A percentile compares a stretch with the other conserved stretches of the same genome.
Conservation (phyloP, 2,797 vertebrate species). For the Chiroxiphia lanceolata region DNA sequence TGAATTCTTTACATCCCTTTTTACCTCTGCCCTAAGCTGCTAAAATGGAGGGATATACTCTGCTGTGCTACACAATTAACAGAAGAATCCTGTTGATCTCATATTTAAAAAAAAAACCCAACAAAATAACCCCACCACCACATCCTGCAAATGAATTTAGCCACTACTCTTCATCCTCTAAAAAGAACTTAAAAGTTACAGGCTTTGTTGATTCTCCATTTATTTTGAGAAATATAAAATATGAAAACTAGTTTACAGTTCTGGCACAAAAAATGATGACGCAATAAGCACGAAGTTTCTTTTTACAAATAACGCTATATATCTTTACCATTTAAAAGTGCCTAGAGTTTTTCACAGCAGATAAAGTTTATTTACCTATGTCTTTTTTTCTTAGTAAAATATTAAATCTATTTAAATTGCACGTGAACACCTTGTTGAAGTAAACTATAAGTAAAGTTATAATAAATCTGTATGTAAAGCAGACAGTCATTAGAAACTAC, state of each 20-base stretch:
- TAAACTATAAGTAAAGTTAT: not conserved
- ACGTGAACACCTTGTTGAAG: slow-evolving; percentile 41
- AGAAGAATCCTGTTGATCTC: not conserved
- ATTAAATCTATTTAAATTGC: slow-evolving; percentile 48
- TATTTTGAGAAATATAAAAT: slow-evolving; percentile 79
- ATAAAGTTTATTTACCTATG: slow-evolving; percentile 56
- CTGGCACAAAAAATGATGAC: slow-evolving; percentile 69
- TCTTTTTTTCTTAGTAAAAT: slow-evolving; percentile 64
- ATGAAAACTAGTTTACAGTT: slow-evolving; percentile 72
- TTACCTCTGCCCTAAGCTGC: not conserved
- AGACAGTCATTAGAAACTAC: slow-evolving; percentile 23
- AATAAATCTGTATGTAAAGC: slow-evolving; percentile 16
- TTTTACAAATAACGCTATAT: slow-evolving; percentile 66
- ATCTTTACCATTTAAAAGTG: slow-evolving; percentile 64
- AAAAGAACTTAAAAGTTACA: slow-evolving; percentile 43
- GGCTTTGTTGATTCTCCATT: slow-evolving; percentile 62
- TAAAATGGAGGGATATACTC: not conserved
- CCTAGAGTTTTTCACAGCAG: slow-evolving; percentile 67
- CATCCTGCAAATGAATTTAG: not conserved
- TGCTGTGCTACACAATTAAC: not conserved
- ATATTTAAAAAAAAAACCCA: not conserved
- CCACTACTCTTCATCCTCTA: not conserved
- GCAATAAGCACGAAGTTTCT: slow-evolving; percentile 62
- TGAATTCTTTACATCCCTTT: not conserved
- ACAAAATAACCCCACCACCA: not conserved